Evolutionary conservation across 2,113 vertebrate species (phyloP).

Genomic region (Cyprinodon tularosa): DNA sequence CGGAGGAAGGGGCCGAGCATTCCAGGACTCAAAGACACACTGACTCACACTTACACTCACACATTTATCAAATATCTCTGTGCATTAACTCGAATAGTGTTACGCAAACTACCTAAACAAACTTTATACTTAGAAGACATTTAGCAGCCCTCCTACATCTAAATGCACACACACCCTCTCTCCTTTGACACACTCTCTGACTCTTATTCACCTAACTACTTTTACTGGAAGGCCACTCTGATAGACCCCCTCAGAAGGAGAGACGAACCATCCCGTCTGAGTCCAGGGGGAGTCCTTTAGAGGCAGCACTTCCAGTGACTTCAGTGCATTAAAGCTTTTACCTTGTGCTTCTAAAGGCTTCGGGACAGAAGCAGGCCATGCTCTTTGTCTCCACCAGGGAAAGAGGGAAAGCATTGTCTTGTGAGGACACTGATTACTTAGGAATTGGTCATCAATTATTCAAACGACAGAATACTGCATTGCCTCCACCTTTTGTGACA

Average conservation of each 20-base stretch:
- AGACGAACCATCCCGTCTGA: conserved; percentile 74
- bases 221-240: conserved; percentile 77
- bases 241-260: conserved; percentile 66
- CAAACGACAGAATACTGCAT: conserved; percentile 70
- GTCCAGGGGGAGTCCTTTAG: conserved; percentile 76
- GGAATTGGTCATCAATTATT: conserved; percentile 81
- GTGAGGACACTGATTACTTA: conserved; percentile 80
- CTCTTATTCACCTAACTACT: conserved; percentile 58
- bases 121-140: conserved; percentile 72
- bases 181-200: conserved; percentile 46
- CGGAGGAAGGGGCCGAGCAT: conserved; percentile 66
- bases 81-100: conserved; percentile 53
- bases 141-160: conserved; percentile 52
- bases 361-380: conserved; percentile 75
- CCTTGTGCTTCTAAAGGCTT: conserved; percentile 78
- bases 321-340: conserved; percentile 82
- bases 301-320: conserved; percentile 79
- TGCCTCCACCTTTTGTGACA: conserved; percentile 79
- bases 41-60: conserved; percentile 15
- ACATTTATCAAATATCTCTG: conserved; percentile 49
- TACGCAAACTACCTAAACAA: conserved; percentile 58
- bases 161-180: conserved; percentile 52
- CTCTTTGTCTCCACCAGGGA: conserved; percentile 71
- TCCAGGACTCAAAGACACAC: conserved; percentile 52
- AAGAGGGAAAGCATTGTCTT: conserved; percentile 78